Conservation (phyloP, 1,140 invertebrate species). For the Thaumatotibia leucotreta region DNA sequence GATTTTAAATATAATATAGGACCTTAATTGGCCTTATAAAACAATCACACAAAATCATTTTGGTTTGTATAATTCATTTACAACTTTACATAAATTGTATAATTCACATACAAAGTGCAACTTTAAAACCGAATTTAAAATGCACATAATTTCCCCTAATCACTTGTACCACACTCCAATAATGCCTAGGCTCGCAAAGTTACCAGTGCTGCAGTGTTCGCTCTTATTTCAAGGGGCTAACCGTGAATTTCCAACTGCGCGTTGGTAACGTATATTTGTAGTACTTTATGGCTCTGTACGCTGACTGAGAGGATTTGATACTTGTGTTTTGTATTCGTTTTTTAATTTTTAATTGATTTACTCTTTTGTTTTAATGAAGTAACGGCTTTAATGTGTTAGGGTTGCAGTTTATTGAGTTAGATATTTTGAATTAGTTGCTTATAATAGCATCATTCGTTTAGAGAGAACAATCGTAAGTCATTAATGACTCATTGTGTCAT, state of each 20-base stretch:
- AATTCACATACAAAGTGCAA: slow-evolving; percentile 30
- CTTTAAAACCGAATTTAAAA: slow-evolving; percentile 16
- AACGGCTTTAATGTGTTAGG: not conserved
- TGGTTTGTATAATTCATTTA: slow-evolving; percentile 20
- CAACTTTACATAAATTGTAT: too few species aligned
- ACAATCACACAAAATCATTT: not conserved
- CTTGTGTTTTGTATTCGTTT: slow-evolving; percentile 28
- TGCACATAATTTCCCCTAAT: slow-evolving; percentile 10
- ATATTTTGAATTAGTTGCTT: too few species aligned
- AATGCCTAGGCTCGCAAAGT: not conserved
- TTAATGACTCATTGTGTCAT: too few species aligned
- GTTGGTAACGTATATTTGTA: slow-evolving; percentile 51
- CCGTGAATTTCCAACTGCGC: slow-evolving; percentile 33
- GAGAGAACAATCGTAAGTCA: too few species aligned
- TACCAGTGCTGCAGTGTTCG: slow-evolving; percentile 17
- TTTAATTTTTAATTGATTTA: slow-evolving; percentile 18
- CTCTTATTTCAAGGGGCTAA: slow-evolving; percentile 36
- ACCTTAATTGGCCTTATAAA: too few species aligned
- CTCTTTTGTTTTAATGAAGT: not conserved
- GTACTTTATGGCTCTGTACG: slow-evolving; percentile 56
- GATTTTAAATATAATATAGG: too few species aligned
- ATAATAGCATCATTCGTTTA: too few species aligned
- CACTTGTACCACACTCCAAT: slow-evolving; percentile 3
- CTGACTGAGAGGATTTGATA: slow-evolving; percentile 39
- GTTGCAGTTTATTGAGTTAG: too few species aligned